Conservation (phyloP, 2,888 invertebrate genomes). For the Ligdia adustata region DNA sequence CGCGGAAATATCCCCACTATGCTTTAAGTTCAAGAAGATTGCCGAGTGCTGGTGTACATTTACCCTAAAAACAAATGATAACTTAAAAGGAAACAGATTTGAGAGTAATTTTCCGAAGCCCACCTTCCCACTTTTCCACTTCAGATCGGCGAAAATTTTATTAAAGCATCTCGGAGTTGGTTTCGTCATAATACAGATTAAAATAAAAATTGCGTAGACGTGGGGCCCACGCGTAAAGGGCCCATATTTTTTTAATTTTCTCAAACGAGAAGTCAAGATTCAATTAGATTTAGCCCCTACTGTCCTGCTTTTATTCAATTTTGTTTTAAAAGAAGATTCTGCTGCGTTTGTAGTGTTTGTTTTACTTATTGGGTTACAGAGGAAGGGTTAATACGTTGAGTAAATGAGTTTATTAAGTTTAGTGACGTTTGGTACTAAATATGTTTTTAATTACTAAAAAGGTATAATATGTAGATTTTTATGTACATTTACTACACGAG, state of each 20-base stretch:
- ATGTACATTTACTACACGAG: too few relatives aligned
- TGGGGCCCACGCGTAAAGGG: constrained; percentile 44
- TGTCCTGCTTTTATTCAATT: constrained; percentile 62
- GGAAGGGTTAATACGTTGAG: too few relatives aligned
- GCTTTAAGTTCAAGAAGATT: too few relatives aligned
- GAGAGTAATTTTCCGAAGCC: constrained; percentile 54
- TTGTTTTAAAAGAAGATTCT: constrained; percentile 59
- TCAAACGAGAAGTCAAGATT: constrained; percentile 72
- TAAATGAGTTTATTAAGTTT: too few relatives aligned
- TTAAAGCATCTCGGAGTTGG: constrained; percentile 56
- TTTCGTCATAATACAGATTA: constrained; percentile 77
- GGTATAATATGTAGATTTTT: too few relatives aligned
- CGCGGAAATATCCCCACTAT: too few relatives aligned
- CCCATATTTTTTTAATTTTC: constrained; percentile 81
- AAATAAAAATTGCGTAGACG: constrained; percentile 79
- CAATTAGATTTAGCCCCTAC: constrained; percentile 63
- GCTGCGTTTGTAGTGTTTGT: too few relatives aligned
- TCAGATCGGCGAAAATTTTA: constrained; percentile 58
- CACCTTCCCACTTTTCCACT: constrained; percentile 40
- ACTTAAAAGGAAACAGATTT: constrained; percentile 33
- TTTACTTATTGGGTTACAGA: too few relatives aligned
- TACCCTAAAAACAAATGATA: too few relatives aligned
- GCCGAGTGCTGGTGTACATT: too few relatives aligned
- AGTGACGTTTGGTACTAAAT: too few relatives aligned
- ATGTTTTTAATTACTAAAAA: too few relatives aligned